Evolutionary conservation across 2,888 invertebrate genomes (phyloP), one percentile per base, ranked within the genome.

Genomic region (Teleogryllus oceanicus): DNA sequence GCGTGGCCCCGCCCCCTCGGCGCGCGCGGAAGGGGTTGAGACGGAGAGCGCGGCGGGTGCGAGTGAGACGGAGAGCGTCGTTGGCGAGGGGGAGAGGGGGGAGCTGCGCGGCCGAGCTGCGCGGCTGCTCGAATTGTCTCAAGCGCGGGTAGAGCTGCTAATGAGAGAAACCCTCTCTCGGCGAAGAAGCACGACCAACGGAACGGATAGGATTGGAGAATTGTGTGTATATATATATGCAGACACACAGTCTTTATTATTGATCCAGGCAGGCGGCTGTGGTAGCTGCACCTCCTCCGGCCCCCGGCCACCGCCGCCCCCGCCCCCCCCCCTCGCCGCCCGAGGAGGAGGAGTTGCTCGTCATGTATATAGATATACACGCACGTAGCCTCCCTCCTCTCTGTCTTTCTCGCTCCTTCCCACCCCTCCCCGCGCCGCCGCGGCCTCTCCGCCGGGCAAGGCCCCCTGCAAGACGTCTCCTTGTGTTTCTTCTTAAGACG

Each of bases 121-220:
- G 62, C 16, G 13, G 37, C 37, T 5, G 37, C 37, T 8, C 37
- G 37, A 37, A 37, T 37, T 37, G 37, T 37, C 37, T 37, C 37
- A n/a, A 62, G 62, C 62, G 62, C 62, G 62, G n/a, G 62, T n/a
- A n/a, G 62, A 62, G 62, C 62, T 62, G 62, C 62, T 62, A 62
- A 62, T 62, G 62, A 62, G 62, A 62, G 62, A 62, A 62, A 62
- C 62, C 62, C 62, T 18, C 16, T n/a, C 62, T 51, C 13, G 62
- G 62, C 13, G 62, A 62, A 62, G 62, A 62, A 62, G 62, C 62
- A 62, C 62, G 62, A n/a, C 62, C 62, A 62, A 62, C 62, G 62
- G 80, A 80, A 78, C 76, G 80, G 78, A 78, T 80, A 78, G 80
- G 80, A 80, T 74, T 77, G 76, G 76, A 76, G 75, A 24, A 51